Conservation (phyloP, 1,140 invertebrate genomes). For the Philotrypesis tridentata region DNA sequence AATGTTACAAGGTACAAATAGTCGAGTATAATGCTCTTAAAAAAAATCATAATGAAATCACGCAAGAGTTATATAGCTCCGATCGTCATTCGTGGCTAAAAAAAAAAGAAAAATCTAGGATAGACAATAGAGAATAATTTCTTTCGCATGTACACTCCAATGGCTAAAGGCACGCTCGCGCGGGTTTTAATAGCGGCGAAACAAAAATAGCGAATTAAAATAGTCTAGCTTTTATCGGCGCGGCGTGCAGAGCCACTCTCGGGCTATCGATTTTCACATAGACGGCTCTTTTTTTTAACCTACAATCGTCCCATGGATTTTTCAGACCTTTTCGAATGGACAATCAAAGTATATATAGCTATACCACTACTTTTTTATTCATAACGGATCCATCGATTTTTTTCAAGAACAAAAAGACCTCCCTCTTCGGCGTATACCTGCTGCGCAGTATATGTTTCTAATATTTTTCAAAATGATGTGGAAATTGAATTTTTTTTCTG, state of each 20-base stretch:
- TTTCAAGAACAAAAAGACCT: neutral
- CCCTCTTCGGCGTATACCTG: neutral
- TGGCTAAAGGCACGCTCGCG: too few species aligned
- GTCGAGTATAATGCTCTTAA: neutral
- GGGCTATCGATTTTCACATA: conserved; percentile 3
- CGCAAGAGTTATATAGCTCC: too few species aligned
- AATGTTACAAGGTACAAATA: neutral
- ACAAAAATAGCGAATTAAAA: conserved; percentile 1
- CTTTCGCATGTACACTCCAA: neutral
- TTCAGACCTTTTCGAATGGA: neutral
- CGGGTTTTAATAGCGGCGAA: neutral
- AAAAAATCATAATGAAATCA: neutral
- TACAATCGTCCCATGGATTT: conserved; percentile 1
- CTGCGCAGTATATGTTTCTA: too few species aligned
- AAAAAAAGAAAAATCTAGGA: neutral
- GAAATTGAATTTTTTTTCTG: too few species aligned
- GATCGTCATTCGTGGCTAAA: too few species aligned
- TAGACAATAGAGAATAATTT: neutral
- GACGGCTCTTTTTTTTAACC: neutral
- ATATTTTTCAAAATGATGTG: too few species aligned
- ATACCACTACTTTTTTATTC: neutral
- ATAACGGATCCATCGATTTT: neutral
- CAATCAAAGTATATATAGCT: neutral
- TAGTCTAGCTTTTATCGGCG: neutral
- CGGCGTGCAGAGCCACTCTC: neutral